phyloP scores from a whole-genome alignment of 2,888 invertebrate species.

The Noctua fimbriata region DNA sequence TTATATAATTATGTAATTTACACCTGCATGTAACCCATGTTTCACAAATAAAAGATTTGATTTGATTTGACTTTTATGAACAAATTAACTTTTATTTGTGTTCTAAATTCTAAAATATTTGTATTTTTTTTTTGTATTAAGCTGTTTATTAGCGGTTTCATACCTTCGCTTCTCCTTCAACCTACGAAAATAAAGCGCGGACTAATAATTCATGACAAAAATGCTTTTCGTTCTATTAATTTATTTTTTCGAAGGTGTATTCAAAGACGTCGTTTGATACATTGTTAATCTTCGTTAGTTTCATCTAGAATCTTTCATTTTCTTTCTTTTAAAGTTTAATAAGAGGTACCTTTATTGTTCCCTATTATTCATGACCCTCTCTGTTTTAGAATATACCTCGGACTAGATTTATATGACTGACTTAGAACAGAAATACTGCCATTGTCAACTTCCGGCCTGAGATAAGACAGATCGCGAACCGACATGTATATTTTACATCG shows the following conservation, averaged over 20 bases:
- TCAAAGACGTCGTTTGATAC: too few relatives aligned
- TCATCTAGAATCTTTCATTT: background rate
- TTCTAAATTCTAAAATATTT: background rate
- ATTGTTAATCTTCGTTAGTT: background rate
- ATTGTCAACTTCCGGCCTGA: slow-evolving; percentile 79
- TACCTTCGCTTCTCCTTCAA: background rate
- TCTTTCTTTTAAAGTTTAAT: background rate
- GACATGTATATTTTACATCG: slow-evolving; percentile 77
- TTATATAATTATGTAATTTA: too few relatives aligned
- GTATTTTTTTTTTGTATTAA: background rate
- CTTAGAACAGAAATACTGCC: slow-evolving; percentile 62
- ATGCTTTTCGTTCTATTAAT: too few relatives aligned
- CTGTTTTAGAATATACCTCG: slow-evolving; percentile 57
- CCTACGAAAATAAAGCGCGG: background rate
- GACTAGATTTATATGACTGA: slow-evolving; percentile 59
- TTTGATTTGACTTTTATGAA: too few relatives aligned
- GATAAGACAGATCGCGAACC: slow-evolving; percentile 79
- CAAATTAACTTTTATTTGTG: too few relatives aligned
- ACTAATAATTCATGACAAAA: too few relatives aligned
- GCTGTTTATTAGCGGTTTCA: too few relatives aligned
- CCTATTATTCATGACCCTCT: background rate
- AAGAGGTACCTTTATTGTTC: background rate
- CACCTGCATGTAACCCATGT: too few relatives aligned
- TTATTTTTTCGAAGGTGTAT: too few relatives aligned
- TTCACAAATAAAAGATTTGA: too few relatives aligned